A percentile compares a stretch with the other conserved stretches of the same genome.
These are phyloP conservation scores for Tiliacea aurago DNA, from an alignment of 2,888 invertebrate genomes.

Conservation along the genomic window DNA sequence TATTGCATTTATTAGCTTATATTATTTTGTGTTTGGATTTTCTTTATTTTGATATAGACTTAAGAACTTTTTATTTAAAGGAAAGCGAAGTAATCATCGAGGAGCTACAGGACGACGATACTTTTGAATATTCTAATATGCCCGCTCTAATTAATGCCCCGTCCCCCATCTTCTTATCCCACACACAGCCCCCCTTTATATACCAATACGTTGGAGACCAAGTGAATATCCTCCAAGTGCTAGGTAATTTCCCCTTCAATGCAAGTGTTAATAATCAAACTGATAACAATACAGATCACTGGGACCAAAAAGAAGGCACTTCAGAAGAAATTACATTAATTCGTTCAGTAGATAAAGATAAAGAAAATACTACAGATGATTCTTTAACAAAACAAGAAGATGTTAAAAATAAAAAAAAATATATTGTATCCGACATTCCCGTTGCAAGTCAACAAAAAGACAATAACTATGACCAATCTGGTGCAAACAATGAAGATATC, in stretches of 20 bases:
- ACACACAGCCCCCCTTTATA: constrained; percentile 86
- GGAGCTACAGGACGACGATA: constrained; percentile 88
- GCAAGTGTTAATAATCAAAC: constrained; percentile 71
- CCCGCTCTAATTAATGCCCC: constrained; percentile 84
- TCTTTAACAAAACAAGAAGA: constrained; percentile 40
- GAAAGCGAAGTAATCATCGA: constrained; percentile 89
- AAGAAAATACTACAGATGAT: constrained; percentile 44
- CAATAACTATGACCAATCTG: constrained; percentile 54
- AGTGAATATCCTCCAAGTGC: constrained; percentile 85
- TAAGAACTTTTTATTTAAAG: constrained; percentile 89
- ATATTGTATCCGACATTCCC: constrained; percentile 59
- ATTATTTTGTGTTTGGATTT: constrained; percentile 67
- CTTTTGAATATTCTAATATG: constrained; percentile 86
- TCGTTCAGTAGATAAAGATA: constrained; percentile 57
- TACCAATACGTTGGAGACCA: constrained; percentile 87
- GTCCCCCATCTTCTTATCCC: constrained; percentile 82
- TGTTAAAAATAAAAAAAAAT: constrained; percentile 42
- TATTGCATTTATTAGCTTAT: constrained; percentile 84
- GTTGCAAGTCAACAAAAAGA: constrained; percentile 54
- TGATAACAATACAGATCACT: constrained; percentile 74
- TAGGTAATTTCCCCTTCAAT: constrained; percentile 84
- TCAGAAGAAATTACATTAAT: constrained; percentile 64
- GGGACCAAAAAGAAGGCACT: constrained; percentile 75
- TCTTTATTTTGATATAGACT: constrained; percentile 83
- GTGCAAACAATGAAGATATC: constrained; percentile 47